Base-by-base conservation (phyloP, 2,113 vertebrate genomes). In the Microcebus griseorufus region DNA sequence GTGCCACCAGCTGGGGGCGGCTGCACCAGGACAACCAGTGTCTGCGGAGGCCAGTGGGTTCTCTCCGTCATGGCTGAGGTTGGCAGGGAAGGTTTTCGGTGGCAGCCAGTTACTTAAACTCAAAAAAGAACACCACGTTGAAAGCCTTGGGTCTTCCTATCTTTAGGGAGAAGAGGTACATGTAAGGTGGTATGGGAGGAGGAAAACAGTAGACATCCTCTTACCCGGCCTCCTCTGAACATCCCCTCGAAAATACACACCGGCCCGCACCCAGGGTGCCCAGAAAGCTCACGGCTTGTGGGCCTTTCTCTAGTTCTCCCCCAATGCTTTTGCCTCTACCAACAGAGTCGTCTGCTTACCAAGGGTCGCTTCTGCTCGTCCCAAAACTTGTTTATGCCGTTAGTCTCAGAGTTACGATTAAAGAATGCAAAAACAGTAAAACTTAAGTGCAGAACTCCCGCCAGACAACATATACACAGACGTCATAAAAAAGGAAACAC, bases 21-120 rank as follows among this genome's bases (percentile, higher is more conserved):
- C 67, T n/a, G 34, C 5, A 22, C 13, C 7, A 25, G 58, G 23
- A 34, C 14, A 23, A 4, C 7, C 1, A 0, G 6, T 4, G 1
- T 17, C 42, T 34, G 37, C 34, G 29, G 67, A 17, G 32, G 48
- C 27, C 27, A 72, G 48, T 18, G 62, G 45, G 4, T 51, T 88
- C 95, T 48, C 42, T 86, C 78, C n/a, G 22, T 23, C 67, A 32
- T 29, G 17, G 11, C 17, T 20, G 37, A 55, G 14, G 34, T 51
- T 39, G n/a, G 2, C 12, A 11, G 55, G 37, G 22, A 60, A 64
- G 55, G 29, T 13, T 83, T 82, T 39, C 67, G 6, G 6, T 1
- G 32, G 6, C 16, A 27, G 39, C 42, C 70, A 23, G 18, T 64
- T 42, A 25, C 62, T 64, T 92, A 13, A 45, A 34, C 64, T 80